phyloP scores from a whole-genome alignment of 2,888 invertebrate species.

The Tetranychus truncatus region DNA sequence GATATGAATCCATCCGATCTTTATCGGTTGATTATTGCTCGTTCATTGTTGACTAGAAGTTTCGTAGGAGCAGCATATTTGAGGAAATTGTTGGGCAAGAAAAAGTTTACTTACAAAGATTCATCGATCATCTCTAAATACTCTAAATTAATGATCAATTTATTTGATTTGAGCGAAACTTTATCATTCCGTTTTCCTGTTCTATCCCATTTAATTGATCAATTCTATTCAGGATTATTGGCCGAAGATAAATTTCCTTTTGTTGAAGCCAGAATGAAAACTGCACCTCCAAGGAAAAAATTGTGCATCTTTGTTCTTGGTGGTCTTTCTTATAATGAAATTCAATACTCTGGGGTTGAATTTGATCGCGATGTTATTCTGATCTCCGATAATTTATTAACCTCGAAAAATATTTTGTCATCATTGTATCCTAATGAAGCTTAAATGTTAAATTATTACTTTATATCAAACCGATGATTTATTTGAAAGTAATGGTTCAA shows the following conservation, averaged over 20 bases:
- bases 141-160: background rate
- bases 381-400: background rate
- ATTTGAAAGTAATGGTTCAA: no score
- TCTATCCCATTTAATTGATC: background rate
- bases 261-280: background rate
- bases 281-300: background rate
- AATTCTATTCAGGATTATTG: background rate
- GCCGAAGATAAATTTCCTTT: background rate
- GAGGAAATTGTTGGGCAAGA: background rate
- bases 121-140: background rate
- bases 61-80: background rate
- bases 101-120: background rate
- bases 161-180: background rate
- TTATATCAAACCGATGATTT: no score
- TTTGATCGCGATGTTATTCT: background rate
- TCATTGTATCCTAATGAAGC: background rate
- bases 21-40: background rate
- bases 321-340: conserved; percentile 10
- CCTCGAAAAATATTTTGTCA: background rate
- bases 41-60: background rate
- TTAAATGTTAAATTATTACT: no score
- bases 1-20: background rate
- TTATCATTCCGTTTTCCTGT: background rate
- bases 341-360: background rate
- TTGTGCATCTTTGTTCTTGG: conserved; percentile 4